Evolutionary conservation across 2,888 invertebrate genomes (phyloP).

Genomic region (Pycnomerus fuliginosus): DNA sequence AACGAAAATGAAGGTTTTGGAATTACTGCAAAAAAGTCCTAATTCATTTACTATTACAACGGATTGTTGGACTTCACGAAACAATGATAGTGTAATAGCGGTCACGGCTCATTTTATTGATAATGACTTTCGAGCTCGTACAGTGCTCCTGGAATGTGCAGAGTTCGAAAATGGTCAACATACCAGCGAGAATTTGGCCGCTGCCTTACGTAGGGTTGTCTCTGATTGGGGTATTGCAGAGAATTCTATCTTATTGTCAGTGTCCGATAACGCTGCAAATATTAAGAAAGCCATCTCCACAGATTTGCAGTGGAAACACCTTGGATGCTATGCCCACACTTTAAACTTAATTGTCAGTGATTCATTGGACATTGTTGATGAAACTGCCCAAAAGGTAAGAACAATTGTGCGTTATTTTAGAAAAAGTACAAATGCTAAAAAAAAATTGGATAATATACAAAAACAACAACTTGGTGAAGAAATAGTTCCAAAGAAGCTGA

Average conservation of each 20-base stretch:
- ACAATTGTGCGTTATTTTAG: slow-evolving; percentile 24
- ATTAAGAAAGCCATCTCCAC: slow-evolving; percentile 30
- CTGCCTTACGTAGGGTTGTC: slow-evolving; percentile 14
- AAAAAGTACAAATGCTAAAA: slow-evolving; percentile 15
- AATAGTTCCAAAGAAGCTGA: slow-evolving; percentile 24
- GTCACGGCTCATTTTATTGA: slow-evolving; percentile 32
- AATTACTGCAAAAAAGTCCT: slow-evolving; percentile 18
- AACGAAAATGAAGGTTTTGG: slow-evolving; percentile 23
- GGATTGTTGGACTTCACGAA: slow-evolving; percentile 40
- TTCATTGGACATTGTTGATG: slow-evolving; percentile 23
- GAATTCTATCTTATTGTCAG: slow-evolving; percentile 30
- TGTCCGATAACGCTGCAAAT: slow-evolving; percentile 37
- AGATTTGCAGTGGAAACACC: slow-evolving; percentile 27
- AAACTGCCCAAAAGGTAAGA: slow-evolving; percentile 22
- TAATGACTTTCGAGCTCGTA: slow-evolving; percentile 3
- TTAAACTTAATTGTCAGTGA: slow-evolving; percentile 36
- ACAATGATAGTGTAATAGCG: slow-evolving; percentile 36
- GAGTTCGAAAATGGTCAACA: slow-evolving; percentile 21
- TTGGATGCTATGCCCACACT: slow-evolving; percentile 38
- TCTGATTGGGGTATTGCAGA: slow-evolving; percentile 23
- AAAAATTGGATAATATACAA: slow-evolving; percentile 14
- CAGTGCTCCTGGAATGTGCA: slow-evolving; percentile 30
- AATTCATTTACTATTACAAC: slow-evolving; percentile 32
- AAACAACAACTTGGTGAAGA: slow-evolving; percentile 14
- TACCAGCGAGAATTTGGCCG: slow-evolving; percentile 28